phyloP scores from a whole-genome alignment of 1,140 invertebrate species.

The Ceratoteleas bidentatus region DNA sequence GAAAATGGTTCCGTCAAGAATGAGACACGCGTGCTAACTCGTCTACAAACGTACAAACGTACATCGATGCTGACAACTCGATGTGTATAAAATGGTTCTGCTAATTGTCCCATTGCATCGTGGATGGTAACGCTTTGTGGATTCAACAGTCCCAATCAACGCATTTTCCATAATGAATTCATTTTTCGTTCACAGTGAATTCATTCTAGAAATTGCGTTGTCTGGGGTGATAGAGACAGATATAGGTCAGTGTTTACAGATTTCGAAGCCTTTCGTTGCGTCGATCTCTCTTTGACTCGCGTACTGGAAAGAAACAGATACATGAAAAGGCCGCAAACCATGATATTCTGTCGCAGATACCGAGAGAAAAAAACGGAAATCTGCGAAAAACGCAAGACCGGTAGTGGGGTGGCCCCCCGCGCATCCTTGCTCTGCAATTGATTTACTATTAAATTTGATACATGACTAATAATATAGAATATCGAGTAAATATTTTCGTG shows the following conservation, averaged over 20 bases:
- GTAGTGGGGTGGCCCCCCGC: conserved; percentile 33
- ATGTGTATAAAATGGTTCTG: conserved; percentile 62
- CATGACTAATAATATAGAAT: conserved; percentile 80
- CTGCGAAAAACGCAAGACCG: not conserved
- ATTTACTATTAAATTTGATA: conserved; percentile 80
- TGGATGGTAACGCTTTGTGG: conserved; percentile 21
- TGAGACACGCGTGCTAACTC: conserved; percentile 19
- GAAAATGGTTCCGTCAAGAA: conserved; percentile 46
- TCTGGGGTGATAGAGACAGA: no score
- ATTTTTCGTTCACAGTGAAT: no score
- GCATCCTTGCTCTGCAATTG: conserved; percentile 71
- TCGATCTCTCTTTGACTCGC: no score
- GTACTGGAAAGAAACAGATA: not conserved
- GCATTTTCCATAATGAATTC: no score
- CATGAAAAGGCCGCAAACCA: not conserved
- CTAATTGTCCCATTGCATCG: conserved; percentile 66
- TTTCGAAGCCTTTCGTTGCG: no score
- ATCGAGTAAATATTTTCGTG: conserved; percentile 79
- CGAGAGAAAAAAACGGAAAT: not conserved
- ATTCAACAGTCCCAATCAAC: no score
- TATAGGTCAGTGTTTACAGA: no score
- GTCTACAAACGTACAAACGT: conserved; percentile 59
- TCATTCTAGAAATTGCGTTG: no score
- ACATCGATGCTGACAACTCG: conserved; percentile 69
- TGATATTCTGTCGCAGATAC: not conserved